Evolutionary conservation across 2,888 invertebrate genomes (phyloP), one percentile per base, ranked within the genome.

Genomic region (Acrocyrtus sp.): DNA sequence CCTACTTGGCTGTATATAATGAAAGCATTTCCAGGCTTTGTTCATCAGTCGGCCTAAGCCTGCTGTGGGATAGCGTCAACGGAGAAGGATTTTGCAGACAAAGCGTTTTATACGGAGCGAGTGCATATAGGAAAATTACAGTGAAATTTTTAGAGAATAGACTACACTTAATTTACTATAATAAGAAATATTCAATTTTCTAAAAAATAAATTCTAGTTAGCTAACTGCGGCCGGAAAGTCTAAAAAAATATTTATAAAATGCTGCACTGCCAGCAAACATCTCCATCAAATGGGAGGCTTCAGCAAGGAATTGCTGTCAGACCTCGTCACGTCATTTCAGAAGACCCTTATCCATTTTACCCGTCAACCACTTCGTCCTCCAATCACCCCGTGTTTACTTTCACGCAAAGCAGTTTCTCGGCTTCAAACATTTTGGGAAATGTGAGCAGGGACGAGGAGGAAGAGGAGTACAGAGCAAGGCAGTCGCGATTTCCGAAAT

Each of bases 351-450:
- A 69, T 26, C 69, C 69, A 0, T 69, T 50, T 19, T 69, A 24
- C 24, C 62, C 69, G 8, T 45, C 56, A 1, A 47, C 61, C n/a
- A 47, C 68, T 34, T 60, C 62, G 3, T n/a, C n/a, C n/a, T n/a
- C n/a, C n/a, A 69, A 56, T 10, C 54, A 27, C 29, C 74, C 74
- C 1, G 66, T 74, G 24, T 74, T 74, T 45, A 74, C 66, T 0
- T 70, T 74, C 43, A 74, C 74, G 5, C 54, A 45, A 17, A 74
- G 70, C 19, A 74, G 65, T 51, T 74, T 69, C 48, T 60, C 69
- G 1, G 69, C 74, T 3, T 62, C 61, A 12, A 62, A 60, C 22
- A 69, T 61, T 41, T 22, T 62, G 27, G 62, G 62, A 12, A 62
- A 69, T 62, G 56, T 69, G 43, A 56, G 24, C 21, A 43, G 51